Conservation (phyloP, 2,797 vertebrate species). For the Monodelphis domestica region DNA sequence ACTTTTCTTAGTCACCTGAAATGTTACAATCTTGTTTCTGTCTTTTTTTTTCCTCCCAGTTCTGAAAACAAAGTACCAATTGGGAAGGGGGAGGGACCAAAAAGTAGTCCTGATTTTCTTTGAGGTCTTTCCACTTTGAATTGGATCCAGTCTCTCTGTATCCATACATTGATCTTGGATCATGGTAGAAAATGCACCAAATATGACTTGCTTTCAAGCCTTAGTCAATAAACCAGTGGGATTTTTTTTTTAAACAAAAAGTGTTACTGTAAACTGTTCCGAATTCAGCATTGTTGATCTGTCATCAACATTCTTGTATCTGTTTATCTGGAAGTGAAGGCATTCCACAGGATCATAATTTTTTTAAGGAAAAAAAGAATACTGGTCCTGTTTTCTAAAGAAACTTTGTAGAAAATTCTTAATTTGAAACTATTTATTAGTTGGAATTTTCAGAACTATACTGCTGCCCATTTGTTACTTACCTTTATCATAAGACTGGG, state of each 20-base stretch:
- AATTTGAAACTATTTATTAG: constrained; percentile 90
- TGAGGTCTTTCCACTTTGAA: constrained; percentile 74
- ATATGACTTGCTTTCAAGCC: constrained; percentile 85
- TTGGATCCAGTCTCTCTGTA: constrained; percentile 77
- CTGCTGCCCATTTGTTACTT: constrained; percentile 78
- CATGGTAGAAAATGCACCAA: constrained; percentile 82
- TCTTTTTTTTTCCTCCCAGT: constrained; percentile 70
- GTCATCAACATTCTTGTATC: constrained; percentile 79
- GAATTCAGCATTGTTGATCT: constrained; percentile 80
- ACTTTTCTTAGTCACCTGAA: constrained; percentile 77
- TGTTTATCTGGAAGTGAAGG: constrained; percentile 76
- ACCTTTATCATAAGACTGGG: constrained; percentile 77
- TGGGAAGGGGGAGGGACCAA: constrained; percentile 65
- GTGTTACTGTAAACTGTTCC: constrained; percentile 79
- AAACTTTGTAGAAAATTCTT: constrained; percentile 85
- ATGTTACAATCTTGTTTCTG: constrained; percentile 80
- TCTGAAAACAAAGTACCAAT: constrained; percentile 74
- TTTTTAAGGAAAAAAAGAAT: constrained; percentile 58
- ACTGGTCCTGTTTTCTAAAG: constrained; percentile 81
- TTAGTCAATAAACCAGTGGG: constrained; percentile 85
- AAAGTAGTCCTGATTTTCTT: constrained; percentile 77
- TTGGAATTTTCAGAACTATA: constrained; percentile 78
- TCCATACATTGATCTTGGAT: constrained; percentile 77
- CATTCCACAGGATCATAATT: constrained; percentile 81
- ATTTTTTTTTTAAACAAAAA: constrained; percentile 72